phyloP scores from a whole-genome alignment of 2,113 vertebrate species.

The Microcebus lehilahytsara region DNA sequence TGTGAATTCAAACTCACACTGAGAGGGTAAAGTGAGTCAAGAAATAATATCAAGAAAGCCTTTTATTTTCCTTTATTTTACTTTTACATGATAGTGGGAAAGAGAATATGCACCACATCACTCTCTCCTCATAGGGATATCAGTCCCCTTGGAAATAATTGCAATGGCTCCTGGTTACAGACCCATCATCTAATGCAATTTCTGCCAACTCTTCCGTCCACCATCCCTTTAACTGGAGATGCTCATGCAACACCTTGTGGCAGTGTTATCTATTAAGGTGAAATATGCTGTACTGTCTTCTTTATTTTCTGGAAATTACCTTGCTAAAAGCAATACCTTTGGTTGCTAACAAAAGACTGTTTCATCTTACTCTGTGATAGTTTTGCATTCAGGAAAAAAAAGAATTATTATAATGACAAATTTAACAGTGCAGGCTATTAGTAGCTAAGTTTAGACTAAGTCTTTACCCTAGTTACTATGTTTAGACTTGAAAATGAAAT shows the following conservation, averaged over 20 bases:
- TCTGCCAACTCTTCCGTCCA: not conserved
- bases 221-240: not conserved
- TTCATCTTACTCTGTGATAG: slow-evolving; percentile 51
- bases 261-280: not conserved
- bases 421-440: slow-evolving; percentile 71
- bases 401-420: slow-evolving; percentile 73
- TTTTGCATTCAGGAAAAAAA: slow-evolving; percentile 56
- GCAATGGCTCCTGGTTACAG: not conserved
- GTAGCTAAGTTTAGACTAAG: slow-evolving; percentile 72
- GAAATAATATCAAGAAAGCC: not conserved
- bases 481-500: slow-evolving; percentile 76
- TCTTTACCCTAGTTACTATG: slow-evolving; percentile 75
- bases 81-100: not conserved
- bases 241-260: not conserved
- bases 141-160: not conserved
- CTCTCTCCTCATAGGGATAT: not conserved
- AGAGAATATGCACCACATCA: not conserved
- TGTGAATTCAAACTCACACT: not conserved
- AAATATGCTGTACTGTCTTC: not conserved
- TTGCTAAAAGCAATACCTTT: slow-evolving; percentile 62
- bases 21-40: not conserved
- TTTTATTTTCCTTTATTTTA: not conserved
- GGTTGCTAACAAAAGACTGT: slow-evolving; percentile 61
- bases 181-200: not conserved
- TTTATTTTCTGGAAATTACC: slow-evolving; percentile 70